Evolutionary conservation across 2,888 invertebrate genomes (phyloP), one percentile per base, ranked within the genome.

Genomic region (Tipula unca): DNA sequence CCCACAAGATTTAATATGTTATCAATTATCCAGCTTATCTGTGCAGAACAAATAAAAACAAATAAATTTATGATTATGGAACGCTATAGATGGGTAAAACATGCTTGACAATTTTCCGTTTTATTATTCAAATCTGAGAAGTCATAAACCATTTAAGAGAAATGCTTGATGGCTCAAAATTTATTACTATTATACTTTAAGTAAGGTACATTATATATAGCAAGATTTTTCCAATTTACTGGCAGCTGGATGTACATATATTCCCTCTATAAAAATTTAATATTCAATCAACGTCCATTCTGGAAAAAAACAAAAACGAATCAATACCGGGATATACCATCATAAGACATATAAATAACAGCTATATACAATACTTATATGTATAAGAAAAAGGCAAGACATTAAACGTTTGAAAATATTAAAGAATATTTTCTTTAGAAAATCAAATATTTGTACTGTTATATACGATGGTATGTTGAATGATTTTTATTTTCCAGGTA

Each of bases 231-330:
- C 6, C 32, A n/a, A n/a, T 32, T 32, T 32, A 1, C n/a, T n/a
- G n/a, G n/a, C n/a, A 32, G 32, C 1, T 32, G 32, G 48, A 54
- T 17, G 6, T 54, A 54, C 17, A 14, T 42, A 42, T 42, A 54
- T n/a, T 54, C 48, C 17, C 1, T 17, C 17, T 54, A 54, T 54
- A 54, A 20, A 54, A 54, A 6, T 54, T 54, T 54, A 17, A 69
- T 69, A 69, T 69, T 69, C 69, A 69, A 69, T 69, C 69, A 69
- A 69, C 69, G 69, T 69, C 69, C 69, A 69, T 25, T 69, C 69
- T 25, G 14, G 20, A 69, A 10, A 69, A 25, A 54, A 54, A 69
- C 8, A 69, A 69, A 20, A 10, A 3, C 69, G 13, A 25, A 69
- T 69, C 69, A n/a, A 69, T 69, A 17, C 5, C 17, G 6, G 17